A percentile compares a stretch with the other conserved stretches of the same genome.
Conservation (phyloP, 2,797 vertebrate species). For the Chelon auratus region DNA sequence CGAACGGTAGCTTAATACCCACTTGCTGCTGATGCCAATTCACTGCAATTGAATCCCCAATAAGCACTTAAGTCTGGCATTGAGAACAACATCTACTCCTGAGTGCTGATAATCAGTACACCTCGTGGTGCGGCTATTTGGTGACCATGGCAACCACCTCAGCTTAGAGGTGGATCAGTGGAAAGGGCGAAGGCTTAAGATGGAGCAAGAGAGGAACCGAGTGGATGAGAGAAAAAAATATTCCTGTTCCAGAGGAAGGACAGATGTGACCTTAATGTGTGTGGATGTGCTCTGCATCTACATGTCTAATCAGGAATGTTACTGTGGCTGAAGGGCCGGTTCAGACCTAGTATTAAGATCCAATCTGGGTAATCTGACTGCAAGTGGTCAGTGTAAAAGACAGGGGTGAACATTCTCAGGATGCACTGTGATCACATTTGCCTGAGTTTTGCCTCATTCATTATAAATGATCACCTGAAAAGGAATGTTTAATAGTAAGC, state of each 20-base stretch:
- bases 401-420: no score
- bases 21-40: constrained; percentile 56
- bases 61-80: constrained; percentile 59
- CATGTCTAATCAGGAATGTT: constrained; percentile 8
- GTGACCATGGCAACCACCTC: constrained; percentile 53
- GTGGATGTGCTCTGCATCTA: background rate
- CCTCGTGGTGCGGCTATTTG: constrained; percentile 35
- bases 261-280: no score
- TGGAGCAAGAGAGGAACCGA: background rate
- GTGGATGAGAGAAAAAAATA: background rate
- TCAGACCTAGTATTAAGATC: no score
- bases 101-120: constrained; percentile 51
- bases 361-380: no score
- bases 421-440: no score
- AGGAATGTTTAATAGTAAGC: no score
- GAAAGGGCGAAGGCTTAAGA: constrained; percentile 14
- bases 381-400: no score
- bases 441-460: no score
- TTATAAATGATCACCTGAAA: no score
- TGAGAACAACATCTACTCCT: constrained; percentile 52
- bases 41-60: constrained; percentile 60
- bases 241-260: background rate
- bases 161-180: constrained; percentile 28
- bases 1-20: constrained; percentile 46
- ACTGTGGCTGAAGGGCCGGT: constrained; percentile 17